A percentile compares a stretch with the other conserved stretches of the same genome.
phyloP scores from a whole-genome alignment of 2,888 invertebrate species.

The Ptychoptera contaminata region DNA sequence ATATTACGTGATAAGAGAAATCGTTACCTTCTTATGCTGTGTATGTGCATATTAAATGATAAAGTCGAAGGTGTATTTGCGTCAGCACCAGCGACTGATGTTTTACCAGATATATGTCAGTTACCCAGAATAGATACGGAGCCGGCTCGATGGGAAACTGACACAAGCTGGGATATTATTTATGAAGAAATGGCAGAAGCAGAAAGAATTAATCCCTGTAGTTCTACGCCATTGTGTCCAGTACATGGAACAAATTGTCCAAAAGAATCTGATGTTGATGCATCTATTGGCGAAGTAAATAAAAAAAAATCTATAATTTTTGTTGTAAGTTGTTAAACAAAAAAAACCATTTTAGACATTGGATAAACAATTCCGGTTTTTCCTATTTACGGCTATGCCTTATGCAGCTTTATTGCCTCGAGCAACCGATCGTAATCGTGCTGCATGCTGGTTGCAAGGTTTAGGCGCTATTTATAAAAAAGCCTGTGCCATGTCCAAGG shows the following conservation, averaged over 20 bases:
- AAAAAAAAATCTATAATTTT: background rate
- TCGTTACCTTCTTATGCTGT: slow-evolving; percentile 13
- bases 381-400: slow-evolving; percentile 32
- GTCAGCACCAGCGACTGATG: slow-evolving; percentile 6
- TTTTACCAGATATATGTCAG: background rate
- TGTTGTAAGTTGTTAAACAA: background rate
- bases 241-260: slow-evolving; percentile 7
- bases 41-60: slow-evolving; percentile 10
- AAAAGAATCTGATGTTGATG: background rate
- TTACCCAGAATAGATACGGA: background rate
- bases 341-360: slow-evolving; percentile 18
- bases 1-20: slow-evolving; percentile 12
- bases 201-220: background rate
- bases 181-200: background rate
- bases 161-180: slow-evolving; percentile 8
- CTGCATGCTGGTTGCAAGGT: slow-evolving; percentile 35
- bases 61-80: slow-evolving; percentile 10
- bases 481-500: slow-evolving; percentile 33
- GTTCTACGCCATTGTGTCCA: slow-evolving; percentile 1
- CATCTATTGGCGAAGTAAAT: slow-evolving; percentile 5
- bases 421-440: slow-evolving; percentile 29
- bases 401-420: slow-evolving; percentile 30
- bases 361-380: slow-evolving; percentile 33
- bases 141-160: slow-evolving; percentile 7
- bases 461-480: slow-evolving; percentile 31